Base-by-base conservation (phyloP, 1,140 invertebrate species). In the Caenorhabditis latens region DNA sequence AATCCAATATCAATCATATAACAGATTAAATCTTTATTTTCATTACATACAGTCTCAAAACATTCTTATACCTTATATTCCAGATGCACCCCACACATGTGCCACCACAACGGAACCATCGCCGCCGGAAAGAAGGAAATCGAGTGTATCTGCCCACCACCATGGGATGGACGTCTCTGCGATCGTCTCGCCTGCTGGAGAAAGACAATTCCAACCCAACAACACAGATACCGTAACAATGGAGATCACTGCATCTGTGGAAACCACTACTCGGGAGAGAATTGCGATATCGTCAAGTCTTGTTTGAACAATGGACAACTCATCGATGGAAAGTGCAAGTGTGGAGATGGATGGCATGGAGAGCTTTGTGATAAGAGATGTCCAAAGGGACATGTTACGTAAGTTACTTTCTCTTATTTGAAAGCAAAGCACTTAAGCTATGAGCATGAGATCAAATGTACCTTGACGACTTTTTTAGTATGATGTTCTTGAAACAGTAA, bases 121-220 rank as follows among this genome's bases (percentile, higher is more conserved):
- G 87, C 87, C 32, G 84, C 86, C n/a, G 87, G 87, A 82, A 71
- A 55, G 24, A 86, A 88, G 32, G 84, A 86, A 43, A 67, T 88
- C 84, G 87, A 88, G 46, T 88, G 87, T 40, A 83, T 86, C 58
- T 88, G 87, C 48, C 65, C 71, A 55, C 86, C 71, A 24, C 87
- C 84, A 24, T 88, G 87, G 87, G 87, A 88, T 63, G 87, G 87
- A 67, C 84, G 87, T n/a, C 61, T 63, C 50, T 88, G 87, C 24
- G 87, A 88, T 40, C 67, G 87, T 57, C 84, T 88, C 16, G 87
- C 87, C 0, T 88, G 87, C 63, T 88, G 84, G 84, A 83, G 87
- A 84, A 88, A 86, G 79, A 84, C 85, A 4, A 63, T 57, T 42
- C 32, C 84, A 53, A 75, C 67, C 57, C 67, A 67, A 48, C 46